Base-by-base conservation (phyloP, 2,797 vertebrate species). In the Mycteria americana region DNA sequence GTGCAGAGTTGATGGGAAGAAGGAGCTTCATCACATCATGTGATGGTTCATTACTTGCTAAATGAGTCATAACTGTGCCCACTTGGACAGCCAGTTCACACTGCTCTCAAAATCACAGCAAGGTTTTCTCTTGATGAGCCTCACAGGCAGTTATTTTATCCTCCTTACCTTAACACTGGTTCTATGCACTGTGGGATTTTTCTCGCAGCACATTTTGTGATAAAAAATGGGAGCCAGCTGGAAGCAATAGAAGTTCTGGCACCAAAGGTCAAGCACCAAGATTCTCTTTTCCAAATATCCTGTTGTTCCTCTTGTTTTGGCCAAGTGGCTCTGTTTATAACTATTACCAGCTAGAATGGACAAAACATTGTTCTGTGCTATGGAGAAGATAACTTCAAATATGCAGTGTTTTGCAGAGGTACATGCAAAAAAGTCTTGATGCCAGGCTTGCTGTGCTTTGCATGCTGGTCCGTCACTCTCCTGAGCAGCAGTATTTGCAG, bases 21-120 rank as follows among this genome's bases (percentile, higher is more conserved):
- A 92, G 43, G 25, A 79, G 5, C 25, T 91, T 85, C 74, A 76
- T 91, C 67, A 21, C 37, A 27, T 90, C 4, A 3, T 72, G 14
- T 75, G 69, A 93, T 46, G 90, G 62, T 63, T 85, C 84, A 79
- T 89, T 94, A 70, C 70, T 54, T 74, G 28, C 43, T 87, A 89
- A 92, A 94, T 76, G 67, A 91, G 16, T 77, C 86, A 67, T 63
- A 79, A 79, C 54, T 56, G 41, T 67, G 23, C n/a, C 50, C 39
- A 56, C 77, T 89, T 57, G 24, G 59, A 64, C 53, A 86, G 64
- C 30, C 68, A 94, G 14, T n/a, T 94, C 74, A 67, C 25, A 33
- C 22, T 37, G 30, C 50, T 91, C 67, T 92, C 60, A 88, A 91
- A 95, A 95, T 89, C 91, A 70, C 43, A 77, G 84, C 43, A 89